Base-by-base conservation (phyloP, 53 echinoderm and acorn worm species). In the Mesocentrotus franciscanus region DNA sequence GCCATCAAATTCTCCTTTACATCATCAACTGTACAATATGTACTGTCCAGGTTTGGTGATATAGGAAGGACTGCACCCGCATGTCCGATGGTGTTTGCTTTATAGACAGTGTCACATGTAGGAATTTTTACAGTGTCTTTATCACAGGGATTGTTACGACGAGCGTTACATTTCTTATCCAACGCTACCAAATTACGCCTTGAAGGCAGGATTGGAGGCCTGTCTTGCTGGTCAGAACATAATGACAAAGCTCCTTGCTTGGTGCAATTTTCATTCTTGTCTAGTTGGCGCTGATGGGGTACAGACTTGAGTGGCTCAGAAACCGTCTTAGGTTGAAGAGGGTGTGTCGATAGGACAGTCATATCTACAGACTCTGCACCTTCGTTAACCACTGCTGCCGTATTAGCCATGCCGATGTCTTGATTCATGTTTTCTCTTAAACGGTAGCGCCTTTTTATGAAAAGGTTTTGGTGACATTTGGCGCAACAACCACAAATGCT, bases 11-110 rank as follows among this genome's bases (percentile, higher is more conserved):
- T 87, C 4, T 17, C n/a, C 11, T 87, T 22, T 12, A n/a, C 24
- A 87, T 57, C 87, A 87, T 87, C 84, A 8, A 87, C 56, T 26
- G 85, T 24, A 85, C 57, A 85, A 85, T 85, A 85, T 57, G 32
- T 85, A 57, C n/a, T 57, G 12, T 85, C 57, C 7, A 0, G 36
- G 79, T 36, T 36, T 79, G 79, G 10, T 34, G 36, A 1, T 79
- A 16, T 36, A 36, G 39, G 8, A 16, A 15, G 15, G 5, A 17
- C 36, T 16, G 36, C 36, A 36, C 36, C 36, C 18, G 17, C 7
- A 36, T 27, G 27, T 72, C 72, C 13, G 72, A 10, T 30, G 27
- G 9, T 72, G 1, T 72, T 30, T 10, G 72, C 29, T 16, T 29
- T 9, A 17, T 7, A 30, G 0, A 13, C 10, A 72, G 11, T 72